A percentile compares a stretch with the other conserved stretches of the same genome.
These are phyloP conservation scores for Biston betularia DNA, from an alignment of 2,888 invertebrate genomes.

Conservation along the genomic window DNA sequence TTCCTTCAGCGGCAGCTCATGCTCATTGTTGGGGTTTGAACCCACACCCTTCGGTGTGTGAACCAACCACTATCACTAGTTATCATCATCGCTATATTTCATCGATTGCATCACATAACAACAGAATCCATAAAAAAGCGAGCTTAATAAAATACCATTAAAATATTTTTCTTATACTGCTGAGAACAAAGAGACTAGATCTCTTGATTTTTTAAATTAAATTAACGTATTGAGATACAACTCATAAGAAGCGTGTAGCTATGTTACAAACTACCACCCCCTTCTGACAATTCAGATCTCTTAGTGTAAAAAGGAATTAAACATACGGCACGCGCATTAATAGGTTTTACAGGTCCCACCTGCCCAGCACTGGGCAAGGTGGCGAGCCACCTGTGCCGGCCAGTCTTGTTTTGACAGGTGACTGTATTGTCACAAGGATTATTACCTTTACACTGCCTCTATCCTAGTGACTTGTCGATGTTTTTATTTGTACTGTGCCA, in stretches of 20 bases:
- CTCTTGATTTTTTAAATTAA: too few species aligned
- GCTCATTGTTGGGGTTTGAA: too few species aligned
- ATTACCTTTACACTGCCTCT: constrained; percentile 46
- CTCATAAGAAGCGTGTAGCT: not conserved
- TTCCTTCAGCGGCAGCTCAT: too few species aligned
- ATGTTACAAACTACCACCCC: not conserved
- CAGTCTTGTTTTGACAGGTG: constrained; percentile 81
- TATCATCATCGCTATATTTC: too few species aligned
- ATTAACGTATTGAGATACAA: not conserved
- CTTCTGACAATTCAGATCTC: not conserved
- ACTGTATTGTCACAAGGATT: constrained; percentile 65
- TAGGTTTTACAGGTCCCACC: constrained; percentile 32
- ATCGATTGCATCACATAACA: too few species aligned
- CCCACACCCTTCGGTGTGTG: too few species aligned
- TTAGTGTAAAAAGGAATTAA: constrained; percentile 25
- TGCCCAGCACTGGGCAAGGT: constrained; percentile 64
- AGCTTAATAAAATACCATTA: not conserved
- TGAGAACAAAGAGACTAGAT: too few species aligned
- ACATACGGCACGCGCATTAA: constrained; percentile 42
- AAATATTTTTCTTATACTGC: too few species aligned
- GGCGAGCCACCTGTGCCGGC: constrained; percentile 70
- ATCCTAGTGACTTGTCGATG: not conserved
- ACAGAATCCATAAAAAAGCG: too few species aligned
- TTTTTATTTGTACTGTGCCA: constrained; percentile 40
- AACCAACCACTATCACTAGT: too few species aligned